phyloP scores from a whole-genome alignment of 2,888 invertebrate genomes.

The Cryptops parisi region DNA sequence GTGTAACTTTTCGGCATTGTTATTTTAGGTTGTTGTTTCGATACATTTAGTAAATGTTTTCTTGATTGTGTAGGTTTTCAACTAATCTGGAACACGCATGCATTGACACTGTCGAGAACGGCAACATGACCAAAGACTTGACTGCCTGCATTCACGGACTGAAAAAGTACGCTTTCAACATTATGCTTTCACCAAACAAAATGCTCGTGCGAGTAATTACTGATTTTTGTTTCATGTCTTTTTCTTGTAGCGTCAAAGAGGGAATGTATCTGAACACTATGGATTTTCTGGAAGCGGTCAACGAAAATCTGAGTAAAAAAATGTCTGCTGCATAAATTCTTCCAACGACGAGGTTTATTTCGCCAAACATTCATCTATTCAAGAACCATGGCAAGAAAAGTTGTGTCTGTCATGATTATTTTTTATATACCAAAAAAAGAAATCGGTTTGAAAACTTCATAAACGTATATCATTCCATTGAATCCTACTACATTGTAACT shows the following conservation, averaged over 20 bases:
- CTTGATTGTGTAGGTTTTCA: slow-evolving; percentile 41
- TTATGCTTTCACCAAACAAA: no score
- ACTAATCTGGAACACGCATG: slow-evolving; percentile 61
- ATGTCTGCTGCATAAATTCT: no score
- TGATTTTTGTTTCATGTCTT: no score
- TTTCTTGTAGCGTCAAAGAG: slow-evolving; percentile 47
- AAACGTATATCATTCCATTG: no score
- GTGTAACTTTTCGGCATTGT: background rate
- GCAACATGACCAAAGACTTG: slow-evolving; percentile 78
- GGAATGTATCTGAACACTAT: slow-evolving; percentile 69
- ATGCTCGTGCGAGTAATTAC: no score
- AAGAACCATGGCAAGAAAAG: no score
- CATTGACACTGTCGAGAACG: slow-evolving; percentile 63
- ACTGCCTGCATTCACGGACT: slow-evolving; percentile 73
- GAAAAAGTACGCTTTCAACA: slow-evolving; percentile 39
- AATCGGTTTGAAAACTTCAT: no score
- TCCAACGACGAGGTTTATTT: no score
- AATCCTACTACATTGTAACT: no score
- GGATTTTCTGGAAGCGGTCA: slow-evolving; percentile 70
- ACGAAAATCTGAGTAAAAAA: slow-evolving; percentile 48
- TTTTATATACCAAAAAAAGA: no score
- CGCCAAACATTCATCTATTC: background rate
- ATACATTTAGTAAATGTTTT: background rate
- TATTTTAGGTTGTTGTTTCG: background rate
- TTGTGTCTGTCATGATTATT: no score